Evolutionary conservation across 2,888 invertebrate genomes (phyloP), one percentile per base, ranked within the genome.

Genomic region (Xestobium rufovillosum): DNA sequence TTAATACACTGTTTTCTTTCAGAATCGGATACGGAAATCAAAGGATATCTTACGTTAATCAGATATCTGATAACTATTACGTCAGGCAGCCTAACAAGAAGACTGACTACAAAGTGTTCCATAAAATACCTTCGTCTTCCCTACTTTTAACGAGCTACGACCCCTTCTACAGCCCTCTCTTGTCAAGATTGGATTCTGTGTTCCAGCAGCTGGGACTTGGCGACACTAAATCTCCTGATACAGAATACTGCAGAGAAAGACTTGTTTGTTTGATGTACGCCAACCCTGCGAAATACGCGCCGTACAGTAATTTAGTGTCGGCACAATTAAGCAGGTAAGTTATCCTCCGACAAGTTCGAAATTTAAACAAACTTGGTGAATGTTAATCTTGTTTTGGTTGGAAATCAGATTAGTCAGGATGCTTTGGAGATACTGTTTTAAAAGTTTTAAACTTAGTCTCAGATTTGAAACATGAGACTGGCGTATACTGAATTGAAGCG

Each of bases 211-310:
- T 79, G 45, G 84, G 86, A 25, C 68, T 81, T 12, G 72, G 74
- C 1, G 73, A 56, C 35, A 53, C 49, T 25, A 61, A 61, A 47
- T 56, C 75, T 1, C 53, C 67, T 3, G 74, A 75, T 45, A 71
- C 78, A 48, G 76, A 87, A 66, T 66, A 73, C 0, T 90, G 90
- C 55, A 69, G 88, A 9, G 88, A 89, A 58, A 78, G 86, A 53
- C 73, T 88, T 3, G 83, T 90, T 15, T 90, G 90, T 56, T 74
- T 85, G 47, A 89, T 90, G 85, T 90, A 90, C 63, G 75, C 83
- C 30, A 85, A 80, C 57, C 90, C 90, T 0, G 85, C 87, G 3
- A 85, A 88, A 60, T 90, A 83, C 61, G 88, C 89, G 0, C 90
- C 90, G 0, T 89, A 85, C 58, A 89, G 88, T 55, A 90, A 90